Evolutionary conservation across 2,888 invertebrate genomes (phyloP), one percentile per base, ranked within the genome.

Genomic region (Neocrepidodera transversa): DNA sequence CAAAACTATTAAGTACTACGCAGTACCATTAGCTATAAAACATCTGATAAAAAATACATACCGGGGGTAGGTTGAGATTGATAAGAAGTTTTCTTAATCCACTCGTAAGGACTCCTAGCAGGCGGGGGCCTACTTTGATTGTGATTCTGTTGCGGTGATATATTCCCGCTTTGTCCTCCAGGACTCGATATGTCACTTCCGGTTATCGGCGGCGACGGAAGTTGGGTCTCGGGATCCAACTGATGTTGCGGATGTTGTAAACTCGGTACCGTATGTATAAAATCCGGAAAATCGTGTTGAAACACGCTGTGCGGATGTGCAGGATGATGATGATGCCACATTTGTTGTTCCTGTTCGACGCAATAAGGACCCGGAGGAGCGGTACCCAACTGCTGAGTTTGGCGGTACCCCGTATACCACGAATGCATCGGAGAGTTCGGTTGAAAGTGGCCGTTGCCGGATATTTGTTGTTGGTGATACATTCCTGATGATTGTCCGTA

Each of bases 1-100:
- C 6, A n/a, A n/a, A n/a, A n/a, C n/a, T n/a, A n/a, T n/a, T n/a
- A n/a, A n/a, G n/a, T n/a, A 42, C 3, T 16, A 16, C 3, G 20
- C 18, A n/a, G n/a, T 10, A 20, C n/a, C 2, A 42, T 11, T 2
- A 18, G 18, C 5, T 8, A 16, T 4, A 6, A 42, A 52, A 3
- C 10, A 18, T 18, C 14, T 2, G 20, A n/a, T 17, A 47, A 42
- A 40, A 16, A 14, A 18, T 3, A 11, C 81, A 79, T 79, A 93
- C 93, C 93, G 81, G 93, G 92, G 79, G 90, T 92, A 1, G 91
- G 91, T 75, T 92, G 92, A 65, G 85, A 87, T 74, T 92, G 91
- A 79, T 93, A 93, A 50, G 91, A 87, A 0, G 91, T 89, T 78
- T 92, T 93, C 79, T 92, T 94, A 88, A 95, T 94, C 95, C 95